Conservation (phyloP, 2,797 vertebrate genomes). For the Onychomys torridus region DNA sequence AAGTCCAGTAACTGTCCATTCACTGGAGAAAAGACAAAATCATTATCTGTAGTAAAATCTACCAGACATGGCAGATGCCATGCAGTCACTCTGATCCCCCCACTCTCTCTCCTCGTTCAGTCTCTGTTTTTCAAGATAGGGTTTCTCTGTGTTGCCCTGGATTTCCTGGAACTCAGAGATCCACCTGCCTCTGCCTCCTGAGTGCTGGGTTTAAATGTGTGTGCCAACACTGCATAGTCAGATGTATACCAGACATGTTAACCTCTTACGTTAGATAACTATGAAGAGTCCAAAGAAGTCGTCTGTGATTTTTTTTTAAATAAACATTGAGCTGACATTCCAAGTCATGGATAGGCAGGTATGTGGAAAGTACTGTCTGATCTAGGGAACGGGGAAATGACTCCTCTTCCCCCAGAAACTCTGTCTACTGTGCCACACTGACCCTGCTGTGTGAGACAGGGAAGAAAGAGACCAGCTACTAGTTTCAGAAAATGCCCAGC, state of each 20-base stretch:
- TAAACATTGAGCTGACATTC: not conserved
- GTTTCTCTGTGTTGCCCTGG: not conserved
- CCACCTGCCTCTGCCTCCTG: not conserved
- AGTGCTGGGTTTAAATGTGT: not conserved
- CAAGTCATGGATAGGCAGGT: not conserved
- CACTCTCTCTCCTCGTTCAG: not conserved
- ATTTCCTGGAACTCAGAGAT: not conserved
- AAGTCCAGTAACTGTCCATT: not conserved
- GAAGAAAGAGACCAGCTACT: not conserved
- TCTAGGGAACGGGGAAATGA: not conserved
- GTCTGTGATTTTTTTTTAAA: not conserved
- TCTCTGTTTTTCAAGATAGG: not conserved
- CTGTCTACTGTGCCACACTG: rapidly evolving
- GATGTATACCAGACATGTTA: not conserved
- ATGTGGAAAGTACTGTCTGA: not conserved
- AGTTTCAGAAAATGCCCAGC: not conserved
- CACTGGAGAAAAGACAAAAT: not conserved
- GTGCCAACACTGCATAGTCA: not conserved
- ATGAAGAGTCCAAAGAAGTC: not conserved
- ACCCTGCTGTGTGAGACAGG: not conserved
- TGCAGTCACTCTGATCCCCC: not conserved
- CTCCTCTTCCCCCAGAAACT: not conserved
- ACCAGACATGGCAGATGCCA: not conserved
- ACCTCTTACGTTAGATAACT: not conserved
- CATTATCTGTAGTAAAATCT: not conserved